Base-by-base conservation (phyloP, 2,888 invertebrate genomes). In the Anarsia innoxiella region DNA sequence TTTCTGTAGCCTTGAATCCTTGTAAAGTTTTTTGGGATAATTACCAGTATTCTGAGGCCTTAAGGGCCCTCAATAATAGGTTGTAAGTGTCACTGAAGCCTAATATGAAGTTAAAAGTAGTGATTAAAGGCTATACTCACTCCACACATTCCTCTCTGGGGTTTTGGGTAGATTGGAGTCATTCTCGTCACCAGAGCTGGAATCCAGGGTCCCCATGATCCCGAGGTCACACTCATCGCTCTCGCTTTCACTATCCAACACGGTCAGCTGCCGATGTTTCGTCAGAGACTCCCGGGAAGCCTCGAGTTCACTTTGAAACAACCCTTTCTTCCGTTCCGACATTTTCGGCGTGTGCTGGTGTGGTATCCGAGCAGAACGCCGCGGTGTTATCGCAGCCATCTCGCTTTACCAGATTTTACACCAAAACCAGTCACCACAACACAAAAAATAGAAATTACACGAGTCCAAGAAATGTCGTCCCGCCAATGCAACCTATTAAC, bases 241-340 rank as follows among this genome's bases (percentile, higher is more conserved):
- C 51, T 83, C 83, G 46, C 79, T 83, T 46, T 84, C 84, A 45
- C 83, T 83, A 30, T 83, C 73, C 39, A 83, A 68, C 23, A 82
- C 83, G 11, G 84, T 74, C 9, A 84, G 62, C 36, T 60, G 66
- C 19, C 82, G 59, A 42, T 83, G 82, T 44, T 71, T 72, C 37
- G 79, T 83, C 46, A 80, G 41, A 2, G 80, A 78, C 52, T 79
- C 82, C 49, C 66, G 56, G 11, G 59, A 44, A 5, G 65, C 53
- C 40, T 69, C 63, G 8, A 50, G 48, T 1, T 56, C 62, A 48
- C 46, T 49, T 57, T 86, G 86, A 54, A 91, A 90, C 45, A 91
- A 73, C 46, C 88, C 87, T 46, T 90, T 87, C 54, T 91, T 89
- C 15, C 90, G 80, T 47, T 89, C 89, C 0, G 88, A 82, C 63